Evolutionary conservation across 2,888 invertebrate genomes (phyloP).

Genomic region (Megaustenia siamemsis): DNA sequence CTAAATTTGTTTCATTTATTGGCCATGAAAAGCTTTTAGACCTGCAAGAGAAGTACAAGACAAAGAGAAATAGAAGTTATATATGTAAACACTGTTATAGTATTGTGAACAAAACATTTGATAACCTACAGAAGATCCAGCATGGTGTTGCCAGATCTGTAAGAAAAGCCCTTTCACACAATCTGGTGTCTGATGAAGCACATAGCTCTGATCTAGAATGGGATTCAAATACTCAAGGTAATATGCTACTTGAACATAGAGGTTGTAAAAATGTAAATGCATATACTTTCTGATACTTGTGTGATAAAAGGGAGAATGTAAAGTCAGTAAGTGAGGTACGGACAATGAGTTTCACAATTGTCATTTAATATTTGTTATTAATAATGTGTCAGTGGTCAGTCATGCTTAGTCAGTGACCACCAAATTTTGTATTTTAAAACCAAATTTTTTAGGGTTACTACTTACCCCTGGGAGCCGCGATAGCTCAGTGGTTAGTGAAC

Average conservation of each 20-base stretch:
- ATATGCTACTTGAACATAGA: neutral
- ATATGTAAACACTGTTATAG: constrained; percentile 45
- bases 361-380: too few relatives aligned
- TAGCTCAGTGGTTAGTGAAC: too few relatives aligned
- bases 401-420: too few relatives aligned
- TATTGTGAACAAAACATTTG: constrained; percentile 39
- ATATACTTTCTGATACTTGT: too few relatives aligned
- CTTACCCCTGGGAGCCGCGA: too few relatives aligned
- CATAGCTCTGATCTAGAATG: neutral
- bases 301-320: too few relatives aligned
- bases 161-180: neutral
- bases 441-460: too few relatives aligned
- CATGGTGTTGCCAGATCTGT: constrained; percentile 40
- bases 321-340: too few relatives aligned
- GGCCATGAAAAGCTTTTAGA: constrained; percentile 28
- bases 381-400: too few relatives aligned
- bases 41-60: constrained; percentile 24
- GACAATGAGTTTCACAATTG: too few relatives aligned
- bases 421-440: too few relatives aligned
- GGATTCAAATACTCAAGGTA: neutral
- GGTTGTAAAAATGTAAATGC: neutral
- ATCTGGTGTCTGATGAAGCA: neutral
- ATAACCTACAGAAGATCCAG: constrained; percentile 42
- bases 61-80: constrained; percentile 42
- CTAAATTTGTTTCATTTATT: constrained; percentile 38